Conservation (phyloP, 2,113 vertebrate species). For the Lasiurus borealis region DNA sequence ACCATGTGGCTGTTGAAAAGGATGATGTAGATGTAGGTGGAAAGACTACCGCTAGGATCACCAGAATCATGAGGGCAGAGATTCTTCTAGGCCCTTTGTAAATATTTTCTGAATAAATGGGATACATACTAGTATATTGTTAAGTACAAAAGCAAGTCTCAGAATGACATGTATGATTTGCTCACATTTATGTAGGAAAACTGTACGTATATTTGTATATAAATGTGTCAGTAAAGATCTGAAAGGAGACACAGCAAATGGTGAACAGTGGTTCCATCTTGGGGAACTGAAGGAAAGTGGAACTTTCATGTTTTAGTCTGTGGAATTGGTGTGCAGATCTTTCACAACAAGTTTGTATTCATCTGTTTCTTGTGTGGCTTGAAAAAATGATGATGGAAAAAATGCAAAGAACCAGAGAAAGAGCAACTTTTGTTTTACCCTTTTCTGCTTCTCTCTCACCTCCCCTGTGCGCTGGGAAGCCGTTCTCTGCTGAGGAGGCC, state of each 20-base stretch:
- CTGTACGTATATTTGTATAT: not conserved
- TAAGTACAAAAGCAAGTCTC: not conserved
- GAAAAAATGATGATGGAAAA: constrained; percentile 50
- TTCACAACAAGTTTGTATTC: not conserved
- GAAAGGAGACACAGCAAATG: not conserved
- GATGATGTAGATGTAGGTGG: accelerated
- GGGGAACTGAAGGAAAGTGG: not conserved
- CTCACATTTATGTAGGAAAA: not conserved
- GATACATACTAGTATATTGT: not conserved
- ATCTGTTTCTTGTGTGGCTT: constrained; percentile 50
- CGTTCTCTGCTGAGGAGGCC: not conserved
- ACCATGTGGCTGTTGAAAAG: accelerated
- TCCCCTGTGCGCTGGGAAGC: not conserved
- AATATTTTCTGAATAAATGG: not conserved
- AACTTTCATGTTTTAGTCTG: not conserved
- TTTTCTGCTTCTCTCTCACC: not conserved
- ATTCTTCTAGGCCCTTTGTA: not conserved
- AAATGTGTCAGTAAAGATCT: not conserved
- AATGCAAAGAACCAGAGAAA: not conserved
- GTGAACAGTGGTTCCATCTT: not conserved
- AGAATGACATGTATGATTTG: not conserved
- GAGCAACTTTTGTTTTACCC: not conserved
- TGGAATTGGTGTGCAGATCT: constrained; percentile 17
- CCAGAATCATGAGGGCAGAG: not conserved
- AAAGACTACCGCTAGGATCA: accelerated